Evolutionary conservation across 2,113 vertebrate species (phyloP), one percentile per base, ranked within the genome.

Genomic region (Sarotherodon lohbergeri): DNA sequence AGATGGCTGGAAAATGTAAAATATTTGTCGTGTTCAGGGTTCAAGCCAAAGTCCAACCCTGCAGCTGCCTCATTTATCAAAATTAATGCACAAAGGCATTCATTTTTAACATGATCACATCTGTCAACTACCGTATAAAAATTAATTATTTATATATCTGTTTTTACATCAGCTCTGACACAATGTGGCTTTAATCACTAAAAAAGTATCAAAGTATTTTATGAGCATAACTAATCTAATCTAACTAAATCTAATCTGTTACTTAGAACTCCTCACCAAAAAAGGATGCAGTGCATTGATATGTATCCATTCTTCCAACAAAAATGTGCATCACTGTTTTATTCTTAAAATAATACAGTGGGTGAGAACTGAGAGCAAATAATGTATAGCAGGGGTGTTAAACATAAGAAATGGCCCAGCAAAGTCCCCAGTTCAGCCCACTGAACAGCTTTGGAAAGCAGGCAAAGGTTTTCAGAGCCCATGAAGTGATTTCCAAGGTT

Each of bases 1-100:
- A 83, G 66, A 83, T 83, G 32, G 57, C 43, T 54, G 7, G n/a
- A 81, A 83, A 85, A 84, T 86, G 19, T 52, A 34, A 24, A 71
- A 36, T 55, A 43, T 88, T 86, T 86, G 59, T 66, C 56, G 1
- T 11, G n/a, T 79, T 46, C 39, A 9, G 57, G 66, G 86, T 87
- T 93, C 68, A 90, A 85, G 22, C 9, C 4, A 22, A 61, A 48
- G 80, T 79, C 9, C 13, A 68, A 78, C 63, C 34, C 82, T 88
- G 88, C 91, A 89, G 87, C 81, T 78, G 89, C 46, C 12, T 88
- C 29, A 43, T 82, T 78, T 84, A 88, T 84, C 16, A 46, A 59
- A 24, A 59, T 78, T 13, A 80, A 89, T 76, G 16, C 59, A 79
- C 1, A 16, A 22, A 52, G 34, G n/a, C 14, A 22, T 56, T 50